A percentile compares a stretch with the other conserved stretches of the same genome.
These are phyloP conservation scores for Nematopogon swammerdamellus DNA, from an alignment of 2,888 invertebrate species.

Conservation along the genomic window DNA sequence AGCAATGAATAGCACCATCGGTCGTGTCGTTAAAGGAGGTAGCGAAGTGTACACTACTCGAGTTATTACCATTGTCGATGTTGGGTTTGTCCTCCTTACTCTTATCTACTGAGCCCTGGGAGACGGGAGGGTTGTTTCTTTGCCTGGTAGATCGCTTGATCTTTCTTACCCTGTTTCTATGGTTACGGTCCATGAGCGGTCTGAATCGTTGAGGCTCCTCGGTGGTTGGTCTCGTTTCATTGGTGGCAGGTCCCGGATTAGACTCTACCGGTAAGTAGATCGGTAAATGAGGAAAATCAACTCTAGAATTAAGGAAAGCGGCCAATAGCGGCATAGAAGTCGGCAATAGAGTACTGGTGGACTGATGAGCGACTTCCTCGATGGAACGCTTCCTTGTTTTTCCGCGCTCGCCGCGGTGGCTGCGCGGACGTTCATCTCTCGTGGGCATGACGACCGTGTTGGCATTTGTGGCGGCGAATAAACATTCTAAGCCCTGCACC, in stretches of 20 bases:
- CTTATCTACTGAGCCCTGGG: slow-evolving; percentile 28
- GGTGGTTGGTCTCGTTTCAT: slow-evolving; percentile 21
- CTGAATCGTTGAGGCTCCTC: slow-evolving; percentile 37
- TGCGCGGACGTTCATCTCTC: slow-evolving; percentile 35
- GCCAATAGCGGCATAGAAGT: slow-evolving; percentile 61
- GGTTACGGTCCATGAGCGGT: slow-evolving; percentile 48
- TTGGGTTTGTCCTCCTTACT: slow-evolving; percentile 25
- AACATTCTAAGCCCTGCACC: slow-evolving; percentile 54
- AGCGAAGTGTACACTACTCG: slow-evolving; percentile 62
- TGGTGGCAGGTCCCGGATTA: slow-evolving; percentile 19
- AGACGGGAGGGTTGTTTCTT: slow-evolving; percentile 32
- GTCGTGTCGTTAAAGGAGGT: slow-evolving; percentile 78
- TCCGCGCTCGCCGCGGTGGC: slow-evolving; percentile 42
- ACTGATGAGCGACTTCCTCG: slow-evolving; percentile 62
- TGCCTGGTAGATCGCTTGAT: slow-evolving; percentile 56
- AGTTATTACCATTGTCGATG: slow-evolving; percentile 26
- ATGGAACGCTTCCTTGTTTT: slow-evolving; percentile 51
- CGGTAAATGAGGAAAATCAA: slow-evolving; percentile 47
- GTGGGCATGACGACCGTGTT: slow-evolving; percentile 47
- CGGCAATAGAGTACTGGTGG: slow-evolving; percentile 63
- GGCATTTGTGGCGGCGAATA: slow-evolving; percentile 46
- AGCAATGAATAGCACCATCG: slow-evolving; percentile 83
- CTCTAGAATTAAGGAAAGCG: slow-evolving; percentile 60
- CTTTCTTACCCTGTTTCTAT: slow-evolving; percentile 49
- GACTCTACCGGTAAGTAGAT: slow-evolving; percentile 33